A percentile compares a stretch with the other conserved stretches of the same genome.
phyloP scores from a whole-genome alignment of 2,113 vertebrate genomes.

The Halcyon malimbica region DNA sequence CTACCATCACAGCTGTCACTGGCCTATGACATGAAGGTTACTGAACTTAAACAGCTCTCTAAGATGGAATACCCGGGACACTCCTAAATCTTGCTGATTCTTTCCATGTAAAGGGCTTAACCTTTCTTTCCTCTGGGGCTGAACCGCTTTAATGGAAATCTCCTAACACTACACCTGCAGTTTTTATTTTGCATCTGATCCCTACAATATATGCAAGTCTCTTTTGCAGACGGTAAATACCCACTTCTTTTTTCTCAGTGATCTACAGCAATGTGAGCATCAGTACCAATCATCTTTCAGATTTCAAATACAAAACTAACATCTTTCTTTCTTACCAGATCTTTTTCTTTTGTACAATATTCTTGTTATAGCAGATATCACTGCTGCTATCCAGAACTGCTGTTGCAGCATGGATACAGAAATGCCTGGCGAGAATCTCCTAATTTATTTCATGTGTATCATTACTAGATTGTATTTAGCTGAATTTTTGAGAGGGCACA shows the following conservation, averaged over 20 bases:
- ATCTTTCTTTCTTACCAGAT: not conserved
- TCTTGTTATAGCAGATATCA: not conserved
- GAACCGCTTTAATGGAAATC: not conserved
- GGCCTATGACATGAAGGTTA: not conserved
- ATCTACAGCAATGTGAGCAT: not conserved
- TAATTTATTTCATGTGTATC: not conserved
- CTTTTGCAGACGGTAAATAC: not conserved
- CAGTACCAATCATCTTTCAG: fast-evolving
- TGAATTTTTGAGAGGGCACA: not conserved
- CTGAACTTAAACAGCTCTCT: not conserved
- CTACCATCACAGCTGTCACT: not conserved
- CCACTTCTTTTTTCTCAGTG: not conserved
- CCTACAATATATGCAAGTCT: not conserved
- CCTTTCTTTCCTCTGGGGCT: not conserved
- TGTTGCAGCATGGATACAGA: not conserved
- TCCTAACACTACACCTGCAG: not conserved
- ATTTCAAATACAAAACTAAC: not conserved
- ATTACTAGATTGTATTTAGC: not conserved
- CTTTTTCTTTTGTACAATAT: not conserved
- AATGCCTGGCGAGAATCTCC: not conserved
- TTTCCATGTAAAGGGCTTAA: not conserved
- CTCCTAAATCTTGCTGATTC: not conserved
- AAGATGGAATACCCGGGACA: not conserved
- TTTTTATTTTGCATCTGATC: not conserved
- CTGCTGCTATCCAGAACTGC: not conserved